Base-by-base conservation (phyloP, 23 tunicate species). In the Styela plicata region DNA sequence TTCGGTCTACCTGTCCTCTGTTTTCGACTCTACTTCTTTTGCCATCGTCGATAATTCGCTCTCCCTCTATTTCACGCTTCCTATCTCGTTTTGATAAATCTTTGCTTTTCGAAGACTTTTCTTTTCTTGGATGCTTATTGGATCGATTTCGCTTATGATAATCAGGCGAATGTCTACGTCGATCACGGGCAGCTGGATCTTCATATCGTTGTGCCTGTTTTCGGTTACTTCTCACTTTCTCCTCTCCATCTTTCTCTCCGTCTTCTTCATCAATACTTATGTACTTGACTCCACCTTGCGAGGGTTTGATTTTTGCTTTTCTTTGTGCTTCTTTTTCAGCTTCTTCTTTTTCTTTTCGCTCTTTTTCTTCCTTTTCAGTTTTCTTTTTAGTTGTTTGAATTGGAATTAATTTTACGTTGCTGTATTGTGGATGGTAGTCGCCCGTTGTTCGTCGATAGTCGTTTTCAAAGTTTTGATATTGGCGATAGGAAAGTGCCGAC, bases 391-490 rank as follows among this genome's bases (percentile, higher is more conserved):
- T 78, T 0, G 85, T 83, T 74, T 89, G 88, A 7, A 89, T 70
- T 3, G 94, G 94, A 73, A 84, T 85, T 1, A 79, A 36, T 71
- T 84, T 80, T 1, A 89, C 52, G 24, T 30, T 83, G 31, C 87
- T 78, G 74, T 89, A 89, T 32, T 89, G 94, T 24, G 94, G 94
- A 52, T 84, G 88, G 44, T 89, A 84, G 62, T 53, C 87, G 33
- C 83, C 88, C 1, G 80, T 87, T 26, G 53, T 80, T 27, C 82
- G 88, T 32, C 94, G 85, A 36, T 89, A 89, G 65, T 89, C 94
- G 69, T 89, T 52, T 74, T 89, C 94, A 53, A 84, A 89, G 83
- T 89, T 85, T 24, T 73, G 77, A 66, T 89, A 89, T 81, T 89
- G 85, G 2, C 88, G 82, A 32, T 89, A 87, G 1, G 83, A 53